These are phyloP conservation scores for Arbacia lixula DNA, from an alignment of 53 echinoderm and acorn worm species.

Conservation along the genomic window DNA sequence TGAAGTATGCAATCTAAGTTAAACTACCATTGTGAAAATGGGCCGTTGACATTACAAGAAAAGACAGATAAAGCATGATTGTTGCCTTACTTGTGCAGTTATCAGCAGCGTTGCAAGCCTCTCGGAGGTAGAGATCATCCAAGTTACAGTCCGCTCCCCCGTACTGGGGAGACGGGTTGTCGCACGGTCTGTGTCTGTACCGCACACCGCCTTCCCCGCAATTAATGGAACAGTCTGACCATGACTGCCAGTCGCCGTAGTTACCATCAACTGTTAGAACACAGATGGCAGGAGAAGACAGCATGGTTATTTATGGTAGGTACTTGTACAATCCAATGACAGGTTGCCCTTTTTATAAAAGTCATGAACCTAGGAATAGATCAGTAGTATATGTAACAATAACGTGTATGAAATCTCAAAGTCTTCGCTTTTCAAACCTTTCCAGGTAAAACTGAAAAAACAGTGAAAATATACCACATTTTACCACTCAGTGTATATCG, in stretches of 20 bases:
- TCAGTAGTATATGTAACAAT: too few relatives aligned
- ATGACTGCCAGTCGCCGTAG: constrained; percentile 65
- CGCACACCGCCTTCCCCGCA: constrained; percentile 78
- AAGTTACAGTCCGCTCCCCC: constrained; percentile 71
- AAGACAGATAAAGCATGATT: too few relatives aligned
- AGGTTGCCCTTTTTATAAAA: background rate
- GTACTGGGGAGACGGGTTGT: constrained; percentile 80
- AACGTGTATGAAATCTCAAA: too few relatives aligned
- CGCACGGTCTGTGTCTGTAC: constrained; percentile 71
- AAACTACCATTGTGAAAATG: too few relatives aligned
- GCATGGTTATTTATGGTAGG: background rate
- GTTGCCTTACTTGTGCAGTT: constrained; percentile 66
- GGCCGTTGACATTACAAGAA: too few relatives aligned
- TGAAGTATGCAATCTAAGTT: too few relatives aligned
- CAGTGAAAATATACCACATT: too few relatives aligned
- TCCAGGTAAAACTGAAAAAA: too few relatives aligned
- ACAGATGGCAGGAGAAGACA: background rate
- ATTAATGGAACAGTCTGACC: constrained; percentile 73
- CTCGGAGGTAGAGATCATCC: constrained; percentile 65
- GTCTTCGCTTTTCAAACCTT: too few relatives aligned
- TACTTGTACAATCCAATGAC: background rate
- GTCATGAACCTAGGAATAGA: too few relatives aligned
- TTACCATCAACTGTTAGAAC: constrained; percentile 72
- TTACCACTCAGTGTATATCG: too few relatives aligned
- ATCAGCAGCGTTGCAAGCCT: constrained; percentile 52